A percentile compares a stretch with the other conserved stretches of the same genome.
phyloP scores from a whole-genome alignment of 2,888 invertebrate species.

The Epinotia nisella region DNA sequence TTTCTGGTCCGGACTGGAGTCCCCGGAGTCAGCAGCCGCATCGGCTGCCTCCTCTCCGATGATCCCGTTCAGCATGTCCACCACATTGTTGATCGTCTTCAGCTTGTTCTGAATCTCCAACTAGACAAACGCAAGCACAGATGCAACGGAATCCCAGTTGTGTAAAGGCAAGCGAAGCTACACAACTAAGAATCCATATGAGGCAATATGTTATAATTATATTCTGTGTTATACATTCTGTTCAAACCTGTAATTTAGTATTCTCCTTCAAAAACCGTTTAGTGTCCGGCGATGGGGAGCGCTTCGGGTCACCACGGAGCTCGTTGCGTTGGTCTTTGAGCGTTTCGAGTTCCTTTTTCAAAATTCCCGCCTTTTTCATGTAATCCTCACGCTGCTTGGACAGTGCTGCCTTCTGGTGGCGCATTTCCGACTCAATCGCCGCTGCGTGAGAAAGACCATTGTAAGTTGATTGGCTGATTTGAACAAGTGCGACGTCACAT shows the following conservation, averaged over 20 bases:
- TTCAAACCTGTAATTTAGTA: constrained; percentile 91
- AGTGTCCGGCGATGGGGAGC: constrained; percentile 90
- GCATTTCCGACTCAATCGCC: constrained; percentile 92
- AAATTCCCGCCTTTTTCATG: constrained; percentile 88
- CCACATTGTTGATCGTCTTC: constrained; percentile 93
- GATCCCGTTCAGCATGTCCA: constrained; percentile 94
- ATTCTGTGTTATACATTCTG: constrained; percentile 16
- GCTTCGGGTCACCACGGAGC: constrained; percentile 87
- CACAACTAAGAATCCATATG: constrained; percentile 51
- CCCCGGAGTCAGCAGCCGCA: constrained; percentile 56
- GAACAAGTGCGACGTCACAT: constrained; percentile 52
- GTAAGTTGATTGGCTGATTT: constrained; percentile 48
- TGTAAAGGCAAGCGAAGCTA: constrained; percentile 49
- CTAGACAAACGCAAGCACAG: constrained; percentile 72
- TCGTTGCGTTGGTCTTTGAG: constrained; percentile 92
- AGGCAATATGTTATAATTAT: background rate
- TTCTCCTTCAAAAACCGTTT: constrained; percentile 92
- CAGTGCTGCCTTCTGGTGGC: constrained; percentile 92
- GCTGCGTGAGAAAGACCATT: constrained; percentile 62
- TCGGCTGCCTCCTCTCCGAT: constrained; percentile 88
- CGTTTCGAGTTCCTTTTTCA: constrained; percentile 91
- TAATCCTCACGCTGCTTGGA: constrained; percentile 93
- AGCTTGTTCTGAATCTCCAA: constrained; percentile 91
- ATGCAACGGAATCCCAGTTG: constrained; percentile 50
- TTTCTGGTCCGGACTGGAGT: constrained; percentile 57